Base-by-base conservation (phyloP, 2,888 invertebrate genomes). In the Drosophila anomalipes region DNA sequence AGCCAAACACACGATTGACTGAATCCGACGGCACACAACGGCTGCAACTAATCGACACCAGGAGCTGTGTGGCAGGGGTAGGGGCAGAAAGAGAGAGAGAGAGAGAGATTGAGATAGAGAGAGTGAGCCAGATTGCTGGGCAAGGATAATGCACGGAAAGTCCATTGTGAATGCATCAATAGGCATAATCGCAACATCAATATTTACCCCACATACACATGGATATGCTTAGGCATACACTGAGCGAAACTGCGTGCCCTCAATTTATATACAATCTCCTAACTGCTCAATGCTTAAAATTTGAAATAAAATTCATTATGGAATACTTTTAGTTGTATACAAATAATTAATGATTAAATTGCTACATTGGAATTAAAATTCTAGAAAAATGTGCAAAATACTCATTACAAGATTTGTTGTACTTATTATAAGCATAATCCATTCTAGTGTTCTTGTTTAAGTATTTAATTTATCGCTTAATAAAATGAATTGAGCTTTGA, bases 1-100 rank as follows among this genome's bases (percentile, higher is more conserved):
- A 86, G 86, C 86, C 86, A 86, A 83, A 86, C 75, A 86, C 73
- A 83, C 86, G 86, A 88, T 86, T 86, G 86, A 86, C 86, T 86
- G 86, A 82, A 59, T 64, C 33, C 41, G 56, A 59, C 53, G 52
- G 56, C 39, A 37, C 60, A 68, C 66, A 54, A 67, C 76, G 67
- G 74, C 89, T 82, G 82, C 78, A 82, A 83, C 82, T 80, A 76
- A 84, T 81, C 72, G 65, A 56, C 67, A 41, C 28, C 49, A 47
- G 47, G 16, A 26, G 47, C 33, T 22, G 33, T 44, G 59, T 16
- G 33, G 41, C 35, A 56, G 62, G 52, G 66, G 19, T 26, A 63
- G 44, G 22, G 14, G 37, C 12, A 44, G 49, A 51, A 22, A 52
- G 51, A 12, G 53, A 3, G 14, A 26, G 28, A 54, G 61, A 41